Conservation (phyloP, 2,888 invertebrate species). For the Operophtera brumata region DNA sequence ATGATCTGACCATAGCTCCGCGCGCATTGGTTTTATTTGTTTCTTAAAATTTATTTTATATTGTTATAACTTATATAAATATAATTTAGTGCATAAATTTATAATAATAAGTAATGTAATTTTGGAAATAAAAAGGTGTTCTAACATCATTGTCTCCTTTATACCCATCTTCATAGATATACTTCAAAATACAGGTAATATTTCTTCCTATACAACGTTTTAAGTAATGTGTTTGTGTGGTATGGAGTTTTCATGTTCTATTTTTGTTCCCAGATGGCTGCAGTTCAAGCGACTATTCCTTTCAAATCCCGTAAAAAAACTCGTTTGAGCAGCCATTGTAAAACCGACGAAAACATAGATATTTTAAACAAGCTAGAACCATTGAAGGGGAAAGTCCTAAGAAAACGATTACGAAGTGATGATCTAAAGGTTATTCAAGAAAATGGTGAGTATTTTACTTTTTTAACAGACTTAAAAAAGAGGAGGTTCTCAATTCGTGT, state of each 20-base stretch:
- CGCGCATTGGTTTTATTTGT: constrained; percentile 5
- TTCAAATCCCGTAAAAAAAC: constrained; percentile 75
- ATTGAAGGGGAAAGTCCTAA: constrained; percentile 33
- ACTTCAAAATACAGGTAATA: constrained; percentile 7
- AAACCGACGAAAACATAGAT: constrained; percentile 59
- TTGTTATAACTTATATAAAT: constrained; percentile 1
- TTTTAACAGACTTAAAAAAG: no score
- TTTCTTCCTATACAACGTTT: background rate
- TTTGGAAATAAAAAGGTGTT: constrained; percentile 21
- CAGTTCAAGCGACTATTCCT: constrained; percentile 70
- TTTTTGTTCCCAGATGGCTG: constrained; percentile 58
- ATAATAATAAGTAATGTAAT: constrained; percentile 2
- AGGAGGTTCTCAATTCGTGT: no score
- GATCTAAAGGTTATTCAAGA: constrained; percentile 34
- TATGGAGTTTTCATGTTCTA: background rate
- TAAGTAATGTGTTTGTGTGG: background rate
- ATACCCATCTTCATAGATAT: background rate
- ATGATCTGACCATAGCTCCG: constrained; percentile 5
- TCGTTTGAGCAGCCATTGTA: constrained; percentile 39
- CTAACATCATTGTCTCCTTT: constrained; percentile 7
- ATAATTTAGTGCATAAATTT: background rate
- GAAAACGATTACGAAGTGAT: constrained; percentile 39
- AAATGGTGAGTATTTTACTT: constrained; percentile 39
- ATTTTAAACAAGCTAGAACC: constrained; percentile 41
- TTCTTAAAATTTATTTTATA: background rate